Evolutionary conservation across 2,888 invertebrate species (phyloP).

Genomic region (Polyommatus icarus): DNA sequence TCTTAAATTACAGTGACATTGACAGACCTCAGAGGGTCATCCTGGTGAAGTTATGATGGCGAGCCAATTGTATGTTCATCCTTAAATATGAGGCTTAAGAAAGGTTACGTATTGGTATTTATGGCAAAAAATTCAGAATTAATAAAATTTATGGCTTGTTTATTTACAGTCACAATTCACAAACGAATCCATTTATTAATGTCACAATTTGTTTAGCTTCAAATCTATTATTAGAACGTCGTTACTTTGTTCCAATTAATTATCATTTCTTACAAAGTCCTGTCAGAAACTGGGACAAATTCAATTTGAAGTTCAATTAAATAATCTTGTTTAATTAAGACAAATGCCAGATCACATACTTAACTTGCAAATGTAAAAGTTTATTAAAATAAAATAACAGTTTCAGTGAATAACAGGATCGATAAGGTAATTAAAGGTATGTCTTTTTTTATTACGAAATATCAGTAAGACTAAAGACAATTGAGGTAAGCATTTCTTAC

Average conservation of each 20-base stretch:
- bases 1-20: too few relatives aligned
- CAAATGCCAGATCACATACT: too few relatives aligned
- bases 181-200: neutral
- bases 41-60: too few relatives aligned
- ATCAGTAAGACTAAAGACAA: neutral
- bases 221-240: conserved; percentile 11
- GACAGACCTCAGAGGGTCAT: too few relatives aligned
- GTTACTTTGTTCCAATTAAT: neutral
- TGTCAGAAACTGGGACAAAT: conserved; percentile 17
- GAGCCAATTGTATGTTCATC: too few relatives aligned
- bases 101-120: too few relatives aligned
- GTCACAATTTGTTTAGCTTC: conserved; percentile 3
- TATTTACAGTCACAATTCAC: neutral
- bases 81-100: too few relatives aligned
- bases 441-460: too few relatives aligned
- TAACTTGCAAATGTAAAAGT: neutral
- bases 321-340: conserved; percentile 1
- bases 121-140: too few relatives aligned
- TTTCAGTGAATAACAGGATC: neutral
- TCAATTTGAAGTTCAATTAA: conserved; percentile 8
- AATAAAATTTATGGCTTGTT: neutral
- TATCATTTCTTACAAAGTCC: neutral
- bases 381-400: neutral
- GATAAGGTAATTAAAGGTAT: neutral
- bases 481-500: too few relatives aligned